These are phyloP conservation scores for Nymphalis io DNA, from an alignment of 1,140 invertebrate genomes.

Conservation along the genomic window DNA sequence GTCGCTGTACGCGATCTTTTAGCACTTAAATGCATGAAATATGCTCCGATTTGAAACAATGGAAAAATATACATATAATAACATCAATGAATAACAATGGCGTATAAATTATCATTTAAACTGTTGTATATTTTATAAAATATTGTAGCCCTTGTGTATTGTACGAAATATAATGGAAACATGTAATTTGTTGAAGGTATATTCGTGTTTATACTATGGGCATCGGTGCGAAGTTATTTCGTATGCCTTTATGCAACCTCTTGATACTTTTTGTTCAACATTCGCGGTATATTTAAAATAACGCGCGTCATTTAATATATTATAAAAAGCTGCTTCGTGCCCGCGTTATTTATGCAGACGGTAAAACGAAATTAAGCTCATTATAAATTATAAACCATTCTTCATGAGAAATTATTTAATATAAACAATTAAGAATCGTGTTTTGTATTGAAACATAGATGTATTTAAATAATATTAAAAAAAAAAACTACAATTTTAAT, in stretches of 20 bases:
- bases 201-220: slow-evolving; percentile 25
- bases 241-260: slow-evolving; percentile 5
- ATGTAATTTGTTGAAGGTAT: slow-evolving; percentile 60
- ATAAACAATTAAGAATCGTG: background rate
- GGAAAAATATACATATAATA: slow-evolving; percentile 81
- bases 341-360: background rate
- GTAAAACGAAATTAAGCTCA: slow-evolving; percentile 3
- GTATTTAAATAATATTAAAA: too few relatives aligned
- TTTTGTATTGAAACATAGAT: background rate
- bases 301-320: slow-evolving; percentile 8
- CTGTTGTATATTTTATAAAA: slow-evolving; percentile 80
- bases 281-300: slow-evolving; percentile 4
- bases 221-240: slow-evolving; percentile 15
- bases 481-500: too few relatives aligned
- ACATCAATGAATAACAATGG: slow-evolving; percentile 81
- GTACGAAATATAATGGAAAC: slow-evolving; percentile 61
- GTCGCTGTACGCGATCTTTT: slow-evolving; percentile 49
- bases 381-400: background rate
- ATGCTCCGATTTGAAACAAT: slow-evolving; percentile 81
- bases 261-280: slow-evolving; percentile 4
- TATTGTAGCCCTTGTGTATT: slow-evolving; percentile 74
- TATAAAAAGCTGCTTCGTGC: background rate
- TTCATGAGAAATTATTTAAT: slow-evolving; percentile 6
- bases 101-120: slow-evolving; percentile 81
- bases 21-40: slow-evolving; percentile 79